phyloP scores from a whole-genome alignment of 2,797 vertebrate genomes.

The Pseudocheirus occidentalis region DNA sequence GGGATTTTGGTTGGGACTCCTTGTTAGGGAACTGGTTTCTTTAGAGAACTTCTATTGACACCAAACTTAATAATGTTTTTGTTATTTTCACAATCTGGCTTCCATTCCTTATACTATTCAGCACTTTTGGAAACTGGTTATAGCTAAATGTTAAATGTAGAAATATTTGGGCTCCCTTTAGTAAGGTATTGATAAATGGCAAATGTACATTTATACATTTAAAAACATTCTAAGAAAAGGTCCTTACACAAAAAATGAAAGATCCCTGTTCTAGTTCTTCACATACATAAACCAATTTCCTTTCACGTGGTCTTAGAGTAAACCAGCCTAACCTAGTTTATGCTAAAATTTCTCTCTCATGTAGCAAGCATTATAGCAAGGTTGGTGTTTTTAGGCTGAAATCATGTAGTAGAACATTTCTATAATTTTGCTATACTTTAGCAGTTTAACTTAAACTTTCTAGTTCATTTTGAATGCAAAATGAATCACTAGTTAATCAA shows the following conservation, averaged over 20 bases:
- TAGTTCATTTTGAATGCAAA: conserved; percentile 31
- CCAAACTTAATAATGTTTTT: not conserved
- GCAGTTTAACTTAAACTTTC: conserved; percentile 62
- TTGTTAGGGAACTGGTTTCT: not conserved
- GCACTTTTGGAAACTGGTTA: not conserved
- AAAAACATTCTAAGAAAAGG: not conserved
- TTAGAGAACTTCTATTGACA: not conserved
- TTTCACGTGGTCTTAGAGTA: not conserved
- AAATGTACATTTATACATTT: not conserved
- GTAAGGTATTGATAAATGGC: not conserved
- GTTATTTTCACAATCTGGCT: not conserved
- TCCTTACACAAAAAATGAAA: not conserved
- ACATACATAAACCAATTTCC: not conserved
- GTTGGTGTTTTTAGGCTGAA: conserved; percentile 52
- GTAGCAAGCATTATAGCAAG: not conserved
- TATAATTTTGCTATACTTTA: conserved; percentile 61
- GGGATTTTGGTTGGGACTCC: not conserved
- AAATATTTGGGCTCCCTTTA: not conserved
- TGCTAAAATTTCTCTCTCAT: not conserved
- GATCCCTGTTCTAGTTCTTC: not conserved
- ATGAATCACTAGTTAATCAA: conserved; percentile 64
- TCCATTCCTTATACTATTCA: not conserved
- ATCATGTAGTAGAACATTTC: not conserved
- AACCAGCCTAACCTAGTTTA: not conserved
- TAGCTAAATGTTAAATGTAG: not conserved